A percentile compares a stretch with the other conserved stretches of the same genome.
These are phyloP conservation scores for Bombus sylvicola DNA, from an alignment of 1,140 invertebrate species.

Conservation along the genomic window DNA sequence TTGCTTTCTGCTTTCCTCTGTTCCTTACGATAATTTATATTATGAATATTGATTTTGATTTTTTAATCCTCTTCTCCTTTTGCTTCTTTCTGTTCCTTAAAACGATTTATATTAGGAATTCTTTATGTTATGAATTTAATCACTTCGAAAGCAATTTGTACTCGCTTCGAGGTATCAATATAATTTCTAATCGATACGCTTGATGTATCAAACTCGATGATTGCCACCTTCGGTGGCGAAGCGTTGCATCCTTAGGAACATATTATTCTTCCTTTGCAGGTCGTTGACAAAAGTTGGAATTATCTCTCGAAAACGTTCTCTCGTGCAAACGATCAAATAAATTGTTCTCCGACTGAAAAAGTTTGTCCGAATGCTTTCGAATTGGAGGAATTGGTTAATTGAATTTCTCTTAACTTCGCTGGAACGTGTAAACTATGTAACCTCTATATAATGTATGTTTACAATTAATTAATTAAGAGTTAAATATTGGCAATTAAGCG, in stretches of 20 bases:
- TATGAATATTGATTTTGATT: background rate
- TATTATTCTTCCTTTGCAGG: background rate
- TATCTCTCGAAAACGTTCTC: background rate
- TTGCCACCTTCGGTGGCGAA: background rate
- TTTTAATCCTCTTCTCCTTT: background rate
- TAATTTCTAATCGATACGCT: slow-evolving; percentile 22
- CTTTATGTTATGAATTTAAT: background rate
- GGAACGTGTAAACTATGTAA: background rate
- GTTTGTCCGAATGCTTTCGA: background rate
- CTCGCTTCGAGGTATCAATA: background rate
- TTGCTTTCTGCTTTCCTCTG: background rate
- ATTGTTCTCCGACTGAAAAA: too few relatives aligned
- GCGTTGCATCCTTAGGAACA: background rate
- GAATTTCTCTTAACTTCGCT: too few relatives aligned
- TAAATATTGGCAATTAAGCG: background rate
- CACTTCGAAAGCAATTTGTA: background rate
- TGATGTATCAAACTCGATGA: background rate
- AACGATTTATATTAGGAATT: background rate
- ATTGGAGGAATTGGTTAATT: too few relatives aligned
- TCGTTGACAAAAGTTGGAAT: background rate
- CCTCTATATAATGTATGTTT: background rate
- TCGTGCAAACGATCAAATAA: too few relatives aligned
- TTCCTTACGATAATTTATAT: background rate
- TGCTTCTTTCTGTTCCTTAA: background rate
- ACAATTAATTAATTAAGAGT: background rate